Conservation (phyloP, 1,140 invertebrate species). For the Bicyclus anynana region DNA sequence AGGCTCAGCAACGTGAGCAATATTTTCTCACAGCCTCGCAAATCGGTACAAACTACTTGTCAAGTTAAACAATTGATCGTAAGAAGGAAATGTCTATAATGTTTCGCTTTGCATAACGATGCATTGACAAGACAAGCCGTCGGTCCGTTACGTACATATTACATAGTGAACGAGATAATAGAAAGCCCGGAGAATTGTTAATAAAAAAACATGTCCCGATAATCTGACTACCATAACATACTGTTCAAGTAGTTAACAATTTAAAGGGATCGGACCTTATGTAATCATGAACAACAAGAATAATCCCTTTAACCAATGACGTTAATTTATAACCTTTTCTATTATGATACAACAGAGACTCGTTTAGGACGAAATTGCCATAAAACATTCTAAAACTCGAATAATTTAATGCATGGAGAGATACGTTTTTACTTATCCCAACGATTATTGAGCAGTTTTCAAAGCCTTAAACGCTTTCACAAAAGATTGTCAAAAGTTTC, state of each 20-base stretch:
- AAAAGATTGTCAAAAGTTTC: no score
- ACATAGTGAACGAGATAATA: constrained; percentile 18
- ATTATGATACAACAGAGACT: no score
- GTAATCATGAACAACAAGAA: neutral
- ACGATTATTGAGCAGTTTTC: no score
- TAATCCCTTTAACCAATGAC: no score
- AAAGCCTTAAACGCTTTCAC: no score
- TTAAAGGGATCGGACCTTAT: neutral
- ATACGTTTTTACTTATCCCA: no score
- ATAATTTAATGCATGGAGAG: no score
- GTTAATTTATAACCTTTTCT: no score
- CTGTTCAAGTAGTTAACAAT: neutral
- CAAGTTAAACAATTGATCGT: constrained; percentile 23
- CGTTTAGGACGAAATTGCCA: no score
- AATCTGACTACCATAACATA: neutral
- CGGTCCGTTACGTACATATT: constrained; percentile 11
- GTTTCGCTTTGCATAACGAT: constrained; percentile 26
- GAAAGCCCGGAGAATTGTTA: constrained; percentile 20
- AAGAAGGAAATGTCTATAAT: constrained; percentile 22
- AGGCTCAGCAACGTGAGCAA: neutral
- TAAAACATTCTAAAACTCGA: no score
- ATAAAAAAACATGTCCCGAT: constrained; percentile 14
- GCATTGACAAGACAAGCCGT: constrained; percentile 20
- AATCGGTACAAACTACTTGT: constrained; percentile 1
- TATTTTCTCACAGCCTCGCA: constrained; percentile 5